Evolutionary conservation across 1,140 invertebrate species (phyloP), one percentile per base, ranked within the genome.

Genomic region (Zaprionus kolodkinae): DNA sequence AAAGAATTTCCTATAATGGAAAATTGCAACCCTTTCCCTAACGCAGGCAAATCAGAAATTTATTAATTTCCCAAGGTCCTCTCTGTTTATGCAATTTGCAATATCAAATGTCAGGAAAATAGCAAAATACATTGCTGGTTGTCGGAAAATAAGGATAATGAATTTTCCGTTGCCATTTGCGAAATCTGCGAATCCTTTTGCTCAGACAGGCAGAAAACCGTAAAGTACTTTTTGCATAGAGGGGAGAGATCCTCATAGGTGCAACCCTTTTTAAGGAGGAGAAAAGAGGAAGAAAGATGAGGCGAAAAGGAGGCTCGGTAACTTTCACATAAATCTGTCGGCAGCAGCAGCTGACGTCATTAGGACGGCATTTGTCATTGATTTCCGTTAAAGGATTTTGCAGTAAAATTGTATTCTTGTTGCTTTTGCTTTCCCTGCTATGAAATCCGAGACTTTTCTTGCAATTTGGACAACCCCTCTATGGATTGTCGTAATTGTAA

Each of bases 71-170:
- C 85, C 85, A 89, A 78, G 78, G 72, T 60, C 57, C 57, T 60
- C 57, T 55, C 71, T 89, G 78, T 89, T 88, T 89, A 85, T 76
- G 85, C 85, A 88, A 88, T 88, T 89, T 88, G 69, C 85, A 71
- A 79, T 89, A 88, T 88, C 85, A 68, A 81, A 89, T 88, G 66
- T 88, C 85, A 63, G 67, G 52, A 59, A 79, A 80, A 67, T 78
- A 72, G 71, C 57, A 77, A 87, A 65, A 78, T 48, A 55, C 62
- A 55, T 33, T 17, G 50, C 45, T 13, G 21, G 17, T 10, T 21
- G 15, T 36, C 21, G 30, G 35, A 40, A 40, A 76, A 56, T 75
- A 78, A 76, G 78, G 66, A 87, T 88, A 78, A 72, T 82, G 64
- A 87, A 82, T 72, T 63, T 36, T 50, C 3, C 36, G 33, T 67